Evolutionary conservation across 2,888 invertebrate species (phyloP).

Genomic region (Agriopis leucophaearia): DNA sequence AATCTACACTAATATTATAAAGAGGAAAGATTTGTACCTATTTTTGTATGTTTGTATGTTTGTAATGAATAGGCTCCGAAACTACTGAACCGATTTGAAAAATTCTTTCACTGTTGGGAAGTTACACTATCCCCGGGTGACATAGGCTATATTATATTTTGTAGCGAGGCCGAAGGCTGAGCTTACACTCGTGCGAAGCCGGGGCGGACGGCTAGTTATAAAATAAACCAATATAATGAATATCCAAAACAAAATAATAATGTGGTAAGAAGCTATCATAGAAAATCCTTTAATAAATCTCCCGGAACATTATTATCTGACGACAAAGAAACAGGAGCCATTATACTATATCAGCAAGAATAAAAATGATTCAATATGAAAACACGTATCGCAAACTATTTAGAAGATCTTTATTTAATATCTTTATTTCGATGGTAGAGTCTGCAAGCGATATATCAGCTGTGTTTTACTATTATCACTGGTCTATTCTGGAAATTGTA

Average conservation of each 20-base stretch:
- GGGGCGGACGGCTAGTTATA: too few species aligned
- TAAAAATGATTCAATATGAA: slow-evolving; percentile 41
- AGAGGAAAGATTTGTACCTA: too few species aligned
- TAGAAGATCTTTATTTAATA: slow-evolving; percentile 58
- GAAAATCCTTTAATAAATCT: slow-evolving; percentile 32
- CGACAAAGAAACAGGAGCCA: slow-evolving; percentile 40
- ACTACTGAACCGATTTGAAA: too few species aligned
- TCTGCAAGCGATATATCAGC: slow-evolving; percentile 36
- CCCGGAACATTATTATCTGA: slow-evolving; percentile 21
- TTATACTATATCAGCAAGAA: slow-evolving; percentile 40
- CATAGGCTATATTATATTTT: too few species aligned
- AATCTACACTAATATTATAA: too few species aligned
- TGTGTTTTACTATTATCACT: background rate
- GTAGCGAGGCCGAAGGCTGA: too few species aligned
- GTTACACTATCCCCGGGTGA: too few species aligned
- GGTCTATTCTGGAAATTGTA: background rate
- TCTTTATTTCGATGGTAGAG: slow-evolving; percentile 51
- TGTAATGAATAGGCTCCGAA: too few species aligned
- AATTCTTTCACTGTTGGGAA: too few species aligned
- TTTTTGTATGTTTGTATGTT: too few species aligned
- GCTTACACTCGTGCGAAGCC: too few species aligned
- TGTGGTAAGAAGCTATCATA: slow-evolving; percentile 35
- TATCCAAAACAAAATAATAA: slow-evolving; percentile 35
- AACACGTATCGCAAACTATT: slow-evolving; percentile 48
- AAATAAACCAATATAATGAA: slow-evolving; percentile 25